A percentile compares a stretch with the other conserved stretches of the same genome.
Evolutionary conservation across 2,113 vertebrate species (phyloP).

Genomic region (Hippocampus guttulatus): DNA sequence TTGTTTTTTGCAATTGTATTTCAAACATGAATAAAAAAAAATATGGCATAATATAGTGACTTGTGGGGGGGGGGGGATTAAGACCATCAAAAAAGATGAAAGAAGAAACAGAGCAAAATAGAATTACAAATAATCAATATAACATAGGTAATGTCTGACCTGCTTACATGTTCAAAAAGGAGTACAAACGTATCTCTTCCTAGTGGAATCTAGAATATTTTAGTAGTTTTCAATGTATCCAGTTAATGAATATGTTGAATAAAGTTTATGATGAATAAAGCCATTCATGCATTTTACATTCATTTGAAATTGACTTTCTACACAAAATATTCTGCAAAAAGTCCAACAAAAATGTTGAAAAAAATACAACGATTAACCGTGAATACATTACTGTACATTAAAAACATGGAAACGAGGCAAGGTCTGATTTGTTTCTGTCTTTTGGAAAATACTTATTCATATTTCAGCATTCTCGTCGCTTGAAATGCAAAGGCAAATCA

Average conservation of each 20-base stretch:
- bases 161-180: too few species aligned
- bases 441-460: background rate
- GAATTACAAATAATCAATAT: too few species aligned
- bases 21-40: too few species aligned
- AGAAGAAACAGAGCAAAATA: too few species aligned
- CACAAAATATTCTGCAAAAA: background rate
- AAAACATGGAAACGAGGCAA: background rate
- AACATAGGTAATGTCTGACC: too few species aligned
- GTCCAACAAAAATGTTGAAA: background rate
- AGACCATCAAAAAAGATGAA: too few species aligned
- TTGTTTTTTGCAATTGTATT: too few species aligned
- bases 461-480: background rate
- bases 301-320: background rate
- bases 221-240: too few species aligned
- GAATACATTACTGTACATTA: background rate
- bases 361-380: background rate
- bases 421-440: background rate
- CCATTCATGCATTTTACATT: background rate
- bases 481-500: background rate
- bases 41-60: too few species aligned
- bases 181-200: too few species aligned
- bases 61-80: too few species aligned
- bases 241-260: background rate
- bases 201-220: too few species aligned
- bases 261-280: background rate